These are phyloP conservation scores for Pantherophis guttatus DNA, from an alignment of 2,113 vertebrate genomes.

Conservation along the genomic window DNA sequence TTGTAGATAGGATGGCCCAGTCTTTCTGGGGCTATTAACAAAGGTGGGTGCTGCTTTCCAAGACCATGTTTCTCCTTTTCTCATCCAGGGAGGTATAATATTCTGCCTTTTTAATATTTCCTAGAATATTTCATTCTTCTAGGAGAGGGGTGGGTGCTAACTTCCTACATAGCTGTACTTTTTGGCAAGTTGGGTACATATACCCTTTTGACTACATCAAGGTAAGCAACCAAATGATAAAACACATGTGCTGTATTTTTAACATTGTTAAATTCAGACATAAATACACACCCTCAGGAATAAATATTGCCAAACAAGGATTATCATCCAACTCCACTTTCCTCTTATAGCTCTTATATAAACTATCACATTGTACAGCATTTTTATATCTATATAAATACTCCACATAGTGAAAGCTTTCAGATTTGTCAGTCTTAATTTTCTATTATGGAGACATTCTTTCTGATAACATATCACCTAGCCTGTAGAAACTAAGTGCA, in stretches of 20 bases:
- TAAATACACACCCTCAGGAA: not conserved
- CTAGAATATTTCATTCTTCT: too few species aligned
- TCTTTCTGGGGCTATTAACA: too few species aligned
- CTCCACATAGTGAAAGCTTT: not conserved
- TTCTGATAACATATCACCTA: slow-evolving; percentile 13
- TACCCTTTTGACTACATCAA: not conserved
- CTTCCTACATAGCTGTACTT: not conserved
- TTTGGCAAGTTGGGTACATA: not conserved
- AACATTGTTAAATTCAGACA: not conserved
- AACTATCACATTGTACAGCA: not conserved
- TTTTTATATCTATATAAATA: not conserved
- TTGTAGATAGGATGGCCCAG: too few species aligned
- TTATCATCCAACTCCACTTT: not conserved
- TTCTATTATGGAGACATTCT: not conserved
- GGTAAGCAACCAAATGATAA: not conserved
- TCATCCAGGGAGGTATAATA: too few species aligned
- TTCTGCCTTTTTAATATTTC: too few species aligned
- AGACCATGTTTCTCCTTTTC: too few species aligned
- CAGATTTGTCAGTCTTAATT: slow-evolving; percentile 16
- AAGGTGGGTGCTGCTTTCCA: too few species aligned
- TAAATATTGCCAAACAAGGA: not conserved
- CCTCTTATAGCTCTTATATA: not conserved
- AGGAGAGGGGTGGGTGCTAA: too few species aligned
- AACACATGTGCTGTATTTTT: not conserved
- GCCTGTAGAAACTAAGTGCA: slow-evolving; percentile 17